Evolutionary conservation across 2,113 vertebrate genomes (phyloP).

Genomic region (Mormyrus lacerda): DNA sequence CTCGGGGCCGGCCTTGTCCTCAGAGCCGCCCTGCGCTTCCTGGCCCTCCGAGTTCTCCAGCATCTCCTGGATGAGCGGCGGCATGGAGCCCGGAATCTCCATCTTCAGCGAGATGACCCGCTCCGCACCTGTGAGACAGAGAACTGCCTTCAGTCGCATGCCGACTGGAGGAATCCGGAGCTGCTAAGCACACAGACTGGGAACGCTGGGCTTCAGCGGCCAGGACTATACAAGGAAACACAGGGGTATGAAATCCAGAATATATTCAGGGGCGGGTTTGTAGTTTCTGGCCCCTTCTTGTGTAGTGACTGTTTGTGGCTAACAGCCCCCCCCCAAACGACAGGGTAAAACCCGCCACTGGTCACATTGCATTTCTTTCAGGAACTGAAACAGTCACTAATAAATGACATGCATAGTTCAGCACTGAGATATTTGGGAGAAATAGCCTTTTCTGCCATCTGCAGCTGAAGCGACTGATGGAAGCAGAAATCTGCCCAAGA

Average conservation of each 20-base stretch:
- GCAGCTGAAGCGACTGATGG: neutral
- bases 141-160: neutral
- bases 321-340: neutral
- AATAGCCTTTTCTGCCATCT: neutral
- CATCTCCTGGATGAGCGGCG: conserved; percentile 98
- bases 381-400: neutral
- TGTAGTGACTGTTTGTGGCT: neutral
- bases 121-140: conserved; percentile 73
- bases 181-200: neutral
- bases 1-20: conserved; percentile 34
- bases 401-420: neutral
- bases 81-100: conserved; percentile 98
- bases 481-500: neutral
- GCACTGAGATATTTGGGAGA: neutral
- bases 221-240: neutral
- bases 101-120: conserved; percentile 96
- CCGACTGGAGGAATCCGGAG: neutral
- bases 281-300: neutral
- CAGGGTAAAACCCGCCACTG: neutral
- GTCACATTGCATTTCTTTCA: neutral
- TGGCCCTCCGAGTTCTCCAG: conserved; percentile 95
- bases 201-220: neutral
- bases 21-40: conserved; percentile 59
- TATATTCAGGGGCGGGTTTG: neutral
- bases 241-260: neutral